Evolutionary conservation across 2,113 vertebrate species (phyloP), one percentile per base, ranked within the genome.

Genomic region (Oreotrochilus melanogaster): DNA sequence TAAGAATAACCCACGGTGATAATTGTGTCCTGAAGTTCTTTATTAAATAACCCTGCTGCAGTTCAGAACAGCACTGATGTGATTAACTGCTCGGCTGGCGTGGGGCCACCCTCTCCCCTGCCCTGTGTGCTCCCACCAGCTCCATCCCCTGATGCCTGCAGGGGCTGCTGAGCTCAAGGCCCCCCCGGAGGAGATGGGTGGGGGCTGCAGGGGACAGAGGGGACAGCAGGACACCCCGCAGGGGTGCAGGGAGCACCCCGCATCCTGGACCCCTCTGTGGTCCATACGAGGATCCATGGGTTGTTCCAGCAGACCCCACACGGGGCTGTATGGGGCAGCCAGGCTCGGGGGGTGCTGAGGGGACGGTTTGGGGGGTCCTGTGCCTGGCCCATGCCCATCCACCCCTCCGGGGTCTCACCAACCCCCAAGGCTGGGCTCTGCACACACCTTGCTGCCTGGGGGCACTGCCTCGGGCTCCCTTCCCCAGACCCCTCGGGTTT

Each of bases 401-500:
- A 31, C 28, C 42, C 18, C 31, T 48, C 18, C 15, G 9, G 53
- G 21, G 2, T 30, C 33, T 78, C 42, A 19, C 28, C 30, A 7
- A 10, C 10, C 3, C 2, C 33, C 8, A 33, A 18, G 7, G 12
- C 1, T 2, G 6, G 3, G 37, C 37, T 27, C 43, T 16, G 45
- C 2, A 1, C 4, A 1, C 3, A 31, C 11, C 74, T 22, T 3
- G 3, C 45, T 65, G 37, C 60, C 39, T 7, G 39, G 10, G 11
- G 2, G 3, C 2, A 1, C 28, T 2, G 1, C 31, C 43, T n/a
- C 3, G 0, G 5, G 4, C 56, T 43, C 47, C n/a, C 11, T 61
- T 22, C 48, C 15, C 87, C 4, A 3, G 25, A 48, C 23, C 9
- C 11, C 74, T 43, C 24, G 7, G 28, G 17, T 93, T 92, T 92